Conservation (phyloP, 2,888 invertebrate genomes). For the Brachypalpus laphriformis region DNA sequence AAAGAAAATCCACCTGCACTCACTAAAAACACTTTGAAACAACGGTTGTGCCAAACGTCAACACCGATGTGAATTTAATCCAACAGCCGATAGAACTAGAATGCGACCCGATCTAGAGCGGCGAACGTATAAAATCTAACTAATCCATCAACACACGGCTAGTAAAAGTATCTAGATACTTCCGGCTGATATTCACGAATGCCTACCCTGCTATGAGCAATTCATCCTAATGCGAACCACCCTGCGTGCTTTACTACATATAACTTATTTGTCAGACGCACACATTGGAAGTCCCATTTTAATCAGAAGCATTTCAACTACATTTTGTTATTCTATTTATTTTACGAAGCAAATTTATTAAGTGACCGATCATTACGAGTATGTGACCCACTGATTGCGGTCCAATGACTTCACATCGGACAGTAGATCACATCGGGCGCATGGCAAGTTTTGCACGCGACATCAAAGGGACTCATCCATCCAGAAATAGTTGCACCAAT, state of each 20-base stretch:
- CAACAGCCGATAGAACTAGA: conserved; percentile 10
- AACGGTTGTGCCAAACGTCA: conserved; percentile 4
- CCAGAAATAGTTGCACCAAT: conserved; percentile 43
- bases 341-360: conserved; percentile 24
- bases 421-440: conserved; percentile 48
- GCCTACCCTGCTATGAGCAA: conserved; percentile 6
- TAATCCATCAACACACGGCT: conserved; percentile 52
- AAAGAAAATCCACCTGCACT: not conserved
- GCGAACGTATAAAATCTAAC: conserved; percentile 63
- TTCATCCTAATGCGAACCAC: conserved; percentile 12
- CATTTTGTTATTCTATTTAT: conserved; percentile 33
- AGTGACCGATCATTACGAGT: conserved; percentile 45
- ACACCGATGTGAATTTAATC: not conserved
- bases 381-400: conserved; percentile 67
- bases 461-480: conserved; percentile 50
- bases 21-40: not conserved
- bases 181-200: conserved; percentile 66
- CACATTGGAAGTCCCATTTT: conserved; percentile 6
- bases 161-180: conserved; percentile 46
- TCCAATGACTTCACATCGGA: conserved; percentile 68
- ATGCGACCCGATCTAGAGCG: conserved; percentile 31
- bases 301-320: conserved; percentile 13
- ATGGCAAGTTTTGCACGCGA: conserved; percentile 44
- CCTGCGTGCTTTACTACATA: conserved; percentile 25
- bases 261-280: conserved; percentile 12